A percentile compares a stretch with the other conserved stretches of the same genome.
phyloP scores from a whole-genome alignment of 1,140 invertebrate species.

The Phocides pigmalion region DNA sequence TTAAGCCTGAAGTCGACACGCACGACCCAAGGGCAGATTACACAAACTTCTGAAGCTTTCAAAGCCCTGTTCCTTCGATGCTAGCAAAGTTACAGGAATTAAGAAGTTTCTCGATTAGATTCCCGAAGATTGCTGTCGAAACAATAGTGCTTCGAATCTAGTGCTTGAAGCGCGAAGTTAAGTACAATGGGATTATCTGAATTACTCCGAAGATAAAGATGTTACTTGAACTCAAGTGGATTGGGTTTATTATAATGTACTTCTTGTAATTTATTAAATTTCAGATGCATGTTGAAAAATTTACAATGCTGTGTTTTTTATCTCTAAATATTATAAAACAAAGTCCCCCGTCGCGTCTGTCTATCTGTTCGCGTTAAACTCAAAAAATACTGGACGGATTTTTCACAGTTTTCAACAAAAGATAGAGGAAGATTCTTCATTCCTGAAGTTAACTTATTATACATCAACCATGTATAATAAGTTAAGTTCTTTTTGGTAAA shows the following conservation, averaged over 20 bases:
- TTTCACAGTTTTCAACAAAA: too few relatives aligned
- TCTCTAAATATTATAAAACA: too few relatives aligned
- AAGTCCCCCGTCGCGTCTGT: too few relatives aligned
- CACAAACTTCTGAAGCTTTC: conserved; percentile 3
- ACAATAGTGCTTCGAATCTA: conserved; percentile 19
- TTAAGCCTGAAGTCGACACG: background rate
- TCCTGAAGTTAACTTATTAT: too few relatives aligned
- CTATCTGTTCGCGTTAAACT: too few relatives aligned
- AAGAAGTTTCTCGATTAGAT: conserved; percentile 24
- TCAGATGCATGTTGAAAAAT: too few relatives aligned
- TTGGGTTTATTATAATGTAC: background rate
- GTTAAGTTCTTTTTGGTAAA: too few relatives aligned
- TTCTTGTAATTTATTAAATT: background rate
- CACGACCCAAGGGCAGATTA: conserved; percentile 8
- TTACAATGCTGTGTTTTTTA: too few relatives aligned
- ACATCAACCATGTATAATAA: too few relatives aligned
- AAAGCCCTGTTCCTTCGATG: conserved; percentile 7
- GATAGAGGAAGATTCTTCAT: too few relatives aligned
- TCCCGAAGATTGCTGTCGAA: conserved; percentile 10
- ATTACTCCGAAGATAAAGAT: conserved; percentile 19
- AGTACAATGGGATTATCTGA: conserved; percentile 17
- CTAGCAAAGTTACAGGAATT: conserved; percentile 7
- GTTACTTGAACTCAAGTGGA: conserved; percentile 1
- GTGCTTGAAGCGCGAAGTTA: conserved; percentile 7
- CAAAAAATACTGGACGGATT: too few relatives aligned